phyloP scores from a whole-genome alignment of 2,113 vertebrate genomes.

The Phalacrocorax aristotelis region DNA sequence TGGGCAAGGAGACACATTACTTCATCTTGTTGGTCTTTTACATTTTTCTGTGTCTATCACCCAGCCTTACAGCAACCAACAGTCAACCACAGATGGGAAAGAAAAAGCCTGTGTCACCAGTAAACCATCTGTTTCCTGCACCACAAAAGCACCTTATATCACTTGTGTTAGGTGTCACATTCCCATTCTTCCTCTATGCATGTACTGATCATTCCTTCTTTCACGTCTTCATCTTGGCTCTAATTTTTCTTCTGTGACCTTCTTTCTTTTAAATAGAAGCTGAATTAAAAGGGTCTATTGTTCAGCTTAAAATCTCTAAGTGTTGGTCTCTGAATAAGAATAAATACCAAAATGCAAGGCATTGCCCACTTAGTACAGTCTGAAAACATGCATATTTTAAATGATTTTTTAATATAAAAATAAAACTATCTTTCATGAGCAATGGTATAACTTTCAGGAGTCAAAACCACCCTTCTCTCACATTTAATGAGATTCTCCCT shows the following conservation, averaged over 20 bases:
- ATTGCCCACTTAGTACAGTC: background rate
- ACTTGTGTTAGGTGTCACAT: background rate
- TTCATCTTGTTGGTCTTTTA: background rate
- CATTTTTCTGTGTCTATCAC: background rate
- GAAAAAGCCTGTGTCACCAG: background rate
- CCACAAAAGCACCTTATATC: background rate
- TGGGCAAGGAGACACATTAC: background rate
- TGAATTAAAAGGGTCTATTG: background rate
- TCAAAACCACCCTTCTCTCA: background rate
- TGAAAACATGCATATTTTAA: background rate
- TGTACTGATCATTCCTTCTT: background rate
- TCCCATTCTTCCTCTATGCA: background rate
- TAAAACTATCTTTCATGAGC: background rate
- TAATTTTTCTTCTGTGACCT: background rate
- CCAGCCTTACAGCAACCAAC: background rate
- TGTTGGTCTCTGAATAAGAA: background rate
- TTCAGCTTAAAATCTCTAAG: background rate
- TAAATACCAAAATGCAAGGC: background rate
- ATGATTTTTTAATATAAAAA: slow-evolving; percentile 28
- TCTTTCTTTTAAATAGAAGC: background rate
- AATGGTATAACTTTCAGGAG: background rate
- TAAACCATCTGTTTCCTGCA: background rate
- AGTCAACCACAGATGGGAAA: background rate
- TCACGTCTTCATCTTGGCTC: background rate
- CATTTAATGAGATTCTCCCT: background rate